phyloP scores from a whole-genome alignment of 2,888 invertebrate species.

The Megaustenia siamemsis region DNA sequence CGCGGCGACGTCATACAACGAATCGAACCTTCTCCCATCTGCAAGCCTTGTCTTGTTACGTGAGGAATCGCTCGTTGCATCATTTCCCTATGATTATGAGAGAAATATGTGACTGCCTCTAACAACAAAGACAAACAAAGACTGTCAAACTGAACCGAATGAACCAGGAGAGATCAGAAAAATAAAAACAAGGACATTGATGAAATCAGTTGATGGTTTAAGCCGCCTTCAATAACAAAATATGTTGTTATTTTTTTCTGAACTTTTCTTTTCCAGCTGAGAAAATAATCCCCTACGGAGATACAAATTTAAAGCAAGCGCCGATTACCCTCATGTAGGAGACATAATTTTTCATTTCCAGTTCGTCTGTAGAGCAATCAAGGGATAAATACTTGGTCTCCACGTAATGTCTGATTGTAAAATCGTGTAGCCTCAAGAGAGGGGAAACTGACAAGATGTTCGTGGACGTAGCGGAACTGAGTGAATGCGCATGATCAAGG shows the following conservation, averaged over 20 bases:
- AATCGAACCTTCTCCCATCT: not conserved
- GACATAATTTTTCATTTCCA: not conserved
- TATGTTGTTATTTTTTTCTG: not conserved
- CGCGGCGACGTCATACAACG: not conserved
- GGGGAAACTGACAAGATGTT: not conserved
- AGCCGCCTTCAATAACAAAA: not conserved
- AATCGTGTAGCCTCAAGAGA: not conserved
- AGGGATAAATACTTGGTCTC: conserved; percentile 13
- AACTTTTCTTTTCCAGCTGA: not conserved
- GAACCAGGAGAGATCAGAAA: not conserved
- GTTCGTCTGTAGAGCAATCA: conserved; percentile 10
- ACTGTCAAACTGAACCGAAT: not conserved
- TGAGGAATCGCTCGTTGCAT: not conserved
- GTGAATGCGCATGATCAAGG: not conserved
- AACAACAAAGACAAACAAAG: not conserved
- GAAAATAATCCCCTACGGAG: conserved; percentile 10
- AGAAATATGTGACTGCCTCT: not conserved
- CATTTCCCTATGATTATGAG: not conserved
- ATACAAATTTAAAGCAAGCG: conserved; percentile 1
- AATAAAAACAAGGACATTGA: not conserved
- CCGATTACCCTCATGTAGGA: conserved; percentile 26
- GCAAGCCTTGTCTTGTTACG: not conserved
- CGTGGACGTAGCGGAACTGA: not conserved
- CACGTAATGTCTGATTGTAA: not conserved
- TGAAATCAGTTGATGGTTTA: conserved; percentile 18